Conservation (phyloP, 2,797 vertebrate species). For the Tauraco hartlaubi region DNA sequence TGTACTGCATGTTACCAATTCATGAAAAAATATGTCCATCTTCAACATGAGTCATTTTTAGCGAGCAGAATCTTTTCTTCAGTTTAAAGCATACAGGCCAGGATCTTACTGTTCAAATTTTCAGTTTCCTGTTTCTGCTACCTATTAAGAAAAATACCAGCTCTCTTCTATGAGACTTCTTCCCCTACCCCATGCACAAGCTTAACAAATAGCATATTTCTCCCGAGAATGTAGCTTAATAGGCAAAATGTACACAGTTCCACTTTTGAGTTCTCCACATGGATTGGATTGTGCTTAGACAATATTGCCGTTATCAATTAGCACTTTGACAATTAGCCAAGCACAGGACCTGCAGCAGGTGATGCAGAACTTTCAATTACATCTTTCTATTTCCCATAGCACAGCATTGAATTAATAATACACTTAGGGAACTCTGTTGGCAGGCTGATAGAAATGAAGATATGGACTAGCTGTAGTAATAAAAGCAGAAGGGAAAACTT, state of each 20-base stretch:
- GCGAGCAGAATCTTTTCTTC: not conserved
- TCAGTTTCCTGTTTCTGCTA: not conserved
- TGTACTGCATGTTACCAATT: not conserved
- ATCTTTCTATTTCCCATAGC: not conserved
- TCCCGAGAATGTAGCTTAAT: not conserved
- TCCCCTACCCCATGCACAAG: not conserved
- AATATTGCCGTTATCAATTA: not conserved
- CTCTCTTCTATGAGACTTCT: not conserved
- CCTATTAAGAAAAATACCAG: not conserved
- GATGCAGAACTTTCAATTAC: constrained; percentile 36
- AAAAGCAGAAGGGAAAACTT: not conserved
- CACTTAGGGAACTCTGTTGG: not conserved
- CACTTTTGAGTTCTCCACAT: not conserved
- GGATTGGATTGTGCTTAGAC: not conserved
- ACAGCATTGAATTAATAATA: constrained; percentile 32
- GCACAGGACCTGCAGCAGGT: not conserved
- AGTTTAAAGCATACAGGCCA: not conserved
- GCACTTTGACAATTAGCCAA: not conserved
- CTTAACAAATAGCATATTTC: not conserved
- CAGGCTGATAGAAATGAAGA: not conserved
- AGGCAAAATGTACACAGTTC: not conserved
- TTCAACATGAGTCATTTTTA: not conserved
- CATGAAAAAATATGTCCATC: not conserved
- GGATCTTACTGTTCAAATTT: not conserved
- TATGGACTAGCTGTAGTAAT: not conserved